A percentile compares a stretch with the other conserved stretches of the same genome.
These are phyloP conservation scores for Etia nguti DNA, from an alignment of 2,113 vertebrate species.

Conservation along the genomic window DNA sequence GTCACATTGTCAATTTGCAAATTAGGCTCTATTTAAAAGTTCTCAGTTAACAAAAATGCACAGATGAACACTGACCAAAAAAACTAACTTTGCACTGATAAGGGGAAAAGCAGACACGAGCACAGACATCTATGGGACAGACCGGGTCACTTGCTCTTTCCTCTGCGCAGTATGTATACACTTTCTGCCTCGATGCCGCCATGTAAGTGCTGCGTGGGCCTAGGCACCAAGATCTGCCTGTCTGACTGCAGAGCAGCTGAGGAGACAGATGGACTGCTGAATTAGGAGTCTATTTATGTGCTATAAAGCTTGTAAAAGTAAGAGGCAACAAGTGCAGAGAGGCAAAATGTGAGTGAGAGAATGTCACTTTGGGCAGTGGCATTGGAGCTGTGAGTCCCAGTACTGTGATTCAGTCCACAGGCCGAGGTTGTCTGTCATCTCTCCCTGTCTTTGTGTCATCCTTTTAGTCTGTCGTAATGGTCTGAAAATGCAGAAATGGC, in stretches of 20 bases:
- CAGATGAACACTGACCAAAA: background rate
- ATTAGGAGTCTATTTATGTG: slow-evolving; percentile 24
- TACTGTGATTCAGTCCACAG: background rate
- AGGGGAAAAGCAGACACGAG: background rate
- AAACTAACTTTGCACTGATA: background rate
- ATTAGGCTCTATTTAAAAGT: background rate
- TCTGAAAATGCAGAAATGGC: background rate
- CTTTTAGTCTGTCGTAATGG: background rate
- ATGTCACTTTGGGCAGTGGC: background rate
- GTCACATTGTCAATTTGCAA: background rate
- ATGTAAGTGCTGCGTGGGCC: slow-evolving; percentile 10
- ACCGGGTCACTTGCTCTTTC: background rate
- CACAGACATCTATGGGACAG: background rate
- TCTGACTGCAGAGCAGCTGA: slow-evolving; percentile 16
- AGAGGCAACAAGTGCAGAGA: background rate
- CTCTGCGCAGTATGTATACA: background rate
- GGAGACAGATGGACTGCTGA: slow-evolving; percentile 36
- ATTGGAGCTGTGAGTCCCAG: background rate
- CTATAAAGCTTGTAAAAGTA: background rate
- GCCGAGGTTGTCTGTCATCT: background rate
- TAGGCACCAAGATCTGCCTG: background rate
- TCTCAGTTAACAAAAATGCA: background rate
- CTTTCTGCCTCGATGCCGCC: background rate
- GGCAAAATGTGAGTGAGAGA: background rate
- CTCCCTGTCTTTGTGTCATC: background rate